phyloP scores from a whole-genome alignment of 2,113 vertebrate genomes.

The Eonycteris spelaea region DNA sequence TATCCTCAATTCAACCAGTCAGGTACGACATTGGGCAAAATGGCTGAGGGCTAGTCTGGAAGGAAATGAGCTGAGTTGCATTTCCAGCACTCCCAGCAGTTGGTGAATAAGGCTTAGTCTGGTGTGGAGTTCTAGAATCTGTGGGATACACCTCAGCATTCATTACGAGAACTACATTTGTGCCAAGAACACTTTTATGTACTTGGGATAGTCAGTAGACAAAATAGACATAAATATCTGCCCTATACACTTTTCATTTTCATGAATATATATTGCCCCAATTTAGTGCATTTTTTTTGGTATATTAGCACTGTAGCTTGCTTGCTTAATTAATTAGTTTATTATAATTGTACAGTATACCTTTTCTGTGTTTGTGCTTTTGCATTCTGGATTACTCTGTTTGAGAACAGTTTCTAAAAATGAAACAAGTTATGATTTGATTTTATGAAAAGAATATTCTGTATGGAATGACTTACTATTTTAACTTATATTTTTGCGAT shows the following conservation, averaged over 20 bases:
- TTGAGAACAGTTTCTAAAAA: background rate
- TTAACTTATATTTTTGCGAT: background rate
- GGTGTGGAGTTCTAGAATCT: background rate
- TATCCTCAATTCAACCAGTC: background rate
- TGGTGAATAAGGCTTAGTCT: background rate
- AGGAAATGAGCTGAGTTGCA: background rate
- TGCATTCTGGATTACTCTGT: background rate
- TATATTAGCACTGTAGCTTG: background rate
- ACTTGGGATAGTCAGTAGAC: background rate
- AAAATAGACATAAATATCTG: background rate
- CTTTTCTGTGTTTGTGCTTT: background rate
- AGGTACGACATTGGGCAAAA: background rate
- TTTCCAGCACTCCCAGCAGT: too few relatives aligned
- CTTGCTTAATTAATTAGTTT: background rate
- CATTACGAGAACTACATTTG: background rate
- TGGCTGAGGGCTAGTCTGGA: background rate
- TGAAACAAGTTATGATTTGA: background rate
- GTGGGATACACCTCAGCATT: background rate
- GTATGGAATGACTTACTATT: background rate
- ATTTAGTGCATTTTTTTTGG: background rate
- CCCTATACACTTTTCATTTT: background rate
- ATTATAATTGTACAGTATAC: background rate
- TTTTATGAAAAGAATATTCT: background rate
- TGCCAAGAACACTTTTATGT: background rate
- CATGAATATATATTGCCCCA: background rate